Base-by-base conservation (phyloP, 2,888 invertebrate genomes). In the Rhopalosiphum nymphaeae region DNA sequence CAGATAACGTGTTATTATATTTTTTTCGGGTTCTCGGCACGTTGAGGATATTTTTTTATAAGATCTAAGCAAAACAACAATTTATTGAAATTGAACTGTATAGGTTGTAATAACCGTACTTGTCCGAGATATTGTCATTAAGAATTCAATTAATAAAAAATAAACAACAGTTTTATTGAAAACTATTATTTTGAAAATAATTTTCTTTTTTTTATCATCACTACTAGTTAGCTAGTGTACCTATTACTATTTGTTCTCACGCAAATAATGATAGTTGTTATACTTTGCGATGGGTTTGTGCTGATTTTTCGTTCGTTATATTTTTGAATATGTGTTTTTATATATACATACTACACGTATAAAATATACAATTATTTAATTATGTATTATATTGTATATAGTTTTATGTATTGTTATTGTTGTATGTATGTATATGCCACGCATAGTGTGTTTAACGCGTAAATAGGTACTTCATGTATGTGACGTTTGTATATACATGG, bases 181-280 rank as follows among this genome's bases (percentile, higher is more conserved):
- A 3, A 2, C 53, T 90, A 25, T 44, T 85, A 56, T 56, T 91
- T 91, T 16, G 26, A 44, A 56, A 46, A 90, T 67, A 4, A 46
- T 61, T 46, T 89, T 89, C 21, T 90, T 92, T 46, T 46, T 61
- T 86, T 46, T 26, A 46, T 57, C n/a, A 49, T 44, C n/a, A 26
- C 36, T 78, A 42, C 36, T 78, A 85, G 44, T 85, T 85, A 44
- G 42, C 44, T 44, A 1, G 21, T 61, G 26, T 67, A 90, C n/a
- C 36, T 90, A 29, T 46, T 90, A 49, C 26, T 16, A 21, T 57
- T 56, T 61, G 44, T 91, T 91, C 86, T 46, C 91, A 91, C 85
- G 46, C 26, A 91, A 42, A 84, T 91, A 91, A 87, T 87, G 61
- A 67, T 36, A 26, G 36, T 61, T 87, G 44, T 92, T 92, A 26